Percentiles rank a stretch among this genome's conserved stretches.
Evolutionary conservation across 1,140 invertebrate genomes (phyloP).

Genomic region (Tachypleus tridentatus): DNA sequence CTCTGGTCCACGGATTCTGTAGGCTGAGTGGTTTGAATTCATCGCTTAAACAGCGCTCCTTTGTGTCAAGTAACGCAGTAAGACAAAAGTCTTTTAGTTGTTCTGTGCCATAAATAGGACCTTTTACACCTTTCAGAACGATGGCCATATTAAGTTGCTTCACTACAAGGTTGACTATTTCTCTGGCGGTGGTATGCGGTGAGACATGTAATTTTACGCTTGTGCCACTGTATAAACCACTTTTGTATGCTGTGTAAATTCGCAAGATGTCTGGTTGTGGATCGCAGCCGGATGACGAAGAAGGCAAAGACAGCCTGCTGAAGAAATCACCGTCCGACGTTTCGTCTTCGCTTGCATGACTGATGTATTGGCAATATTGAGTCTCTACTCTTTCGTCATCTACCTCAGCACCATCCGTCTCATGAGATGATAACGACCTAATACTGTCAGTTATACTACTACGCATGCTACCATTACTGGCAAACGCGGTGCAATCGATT

Average conservation of each 20-base stretch:
- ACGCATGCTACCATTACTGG: too few relatives aligned
- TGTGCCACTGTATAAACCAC: conserved; percentile 76
- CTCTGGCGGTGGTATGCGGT: conserved; percentile 71
- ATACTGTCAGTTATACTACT: too few relatives aligned
- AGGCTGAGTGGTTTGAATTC: conserved; percentile 83
- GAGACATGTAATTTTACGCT: conserved; percentile 85
- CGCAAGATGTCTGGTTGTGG: conserved; percentile 37
- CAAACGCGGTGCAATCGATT: too few relatives aligned
- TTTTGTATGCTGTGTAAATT: conserved; percentile 90
- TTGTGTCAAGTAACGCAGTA: conserved; percentile 84
- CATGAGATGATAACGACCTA: too few relatives aligned
- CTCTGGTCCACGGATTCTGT: conserved; percentile 90
- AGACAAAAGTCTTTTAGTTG: conserved; percentile 66
- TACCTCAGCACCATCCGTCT: too few relatives aligned
- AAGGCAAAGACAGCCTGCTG: too few relatives aligned
- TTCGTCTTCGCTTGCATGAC: too few relatives aligned
- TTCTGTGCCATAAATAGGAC: conserved; percentile 62
- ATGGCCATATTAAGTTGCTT: conserved; percentile 89
- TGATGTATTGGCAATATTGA: too few relatives aligned
- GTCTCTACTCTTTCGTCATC: too few relatives aligned
- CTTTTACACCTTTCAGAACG: conserved; percentile 65
- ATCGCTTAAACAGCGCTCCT: conserved; percentile 79
- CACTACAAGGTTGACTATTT: conserved; percentile 87
- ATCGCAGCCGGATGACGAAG: too few relatives aligned
- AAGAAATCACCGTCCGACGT: too few relatives aligned